Evolutionary conservation across 2,888 invertebrate genomes (phyloP).

Genomic region (Ecdyonurus torrentis): DNA sequence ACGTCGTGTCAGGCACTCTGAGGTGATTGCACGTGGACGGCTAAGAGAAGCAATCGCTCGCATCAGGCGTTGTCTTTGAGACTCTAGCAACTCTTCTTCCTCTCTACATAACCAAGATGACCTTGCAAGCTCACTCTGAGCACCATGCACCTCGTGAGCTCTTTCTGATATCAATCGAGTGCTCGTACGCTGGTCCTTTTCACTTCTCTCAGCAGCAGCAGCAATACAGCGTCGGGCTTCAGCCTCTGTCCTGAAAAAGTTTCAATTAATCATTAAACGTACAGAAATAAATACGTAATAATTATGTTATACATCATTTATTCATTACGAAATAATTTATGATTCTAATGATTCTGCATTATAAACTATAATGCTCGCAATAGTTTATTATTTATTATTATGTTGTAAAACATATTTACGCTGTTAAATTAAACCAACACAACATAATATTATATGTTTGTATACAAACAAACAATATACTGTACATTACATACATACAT

Average conservation of each 20-base stretch:
- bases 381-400: too few species aligned
- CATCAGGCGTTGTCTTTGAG: constrained; percentile 47
- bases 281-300: too few species aligned
- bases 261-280: too few species aligned
- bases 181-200: neutral
- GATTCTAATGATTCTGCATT: too few species aligned
- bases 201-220: neutral
- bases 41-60: constrained; percentile 39
- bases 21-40: constrained; percentile 54
- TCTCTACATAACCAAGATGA: constrained; percentile 25
- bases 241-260: neutral
- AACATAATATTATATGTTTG: too few species aligned
- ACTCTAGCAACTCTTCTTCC: constrained; percentile 50
- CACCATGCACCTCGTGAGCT: neutral
- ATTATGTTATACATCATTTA: too few species aligned
- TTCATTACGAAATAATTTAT: too few species aligned
- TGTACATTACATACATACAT: too few species aligned
- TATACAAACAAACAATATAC: too few species aligned
- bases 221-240: neutral
- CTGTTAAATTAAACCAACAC: too few species aligned
- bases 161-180: neutral
- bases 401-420: too few species aligned
- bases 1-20: constrained; percentile 55
- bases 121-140: neutral
- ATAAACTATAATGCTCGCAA: too few species aligned